These are phyloP conservation scores for Trididemnum nubilum DNA, from an alignment of 23 tunicate genomes.

Conservation along the genomic window DNA sequence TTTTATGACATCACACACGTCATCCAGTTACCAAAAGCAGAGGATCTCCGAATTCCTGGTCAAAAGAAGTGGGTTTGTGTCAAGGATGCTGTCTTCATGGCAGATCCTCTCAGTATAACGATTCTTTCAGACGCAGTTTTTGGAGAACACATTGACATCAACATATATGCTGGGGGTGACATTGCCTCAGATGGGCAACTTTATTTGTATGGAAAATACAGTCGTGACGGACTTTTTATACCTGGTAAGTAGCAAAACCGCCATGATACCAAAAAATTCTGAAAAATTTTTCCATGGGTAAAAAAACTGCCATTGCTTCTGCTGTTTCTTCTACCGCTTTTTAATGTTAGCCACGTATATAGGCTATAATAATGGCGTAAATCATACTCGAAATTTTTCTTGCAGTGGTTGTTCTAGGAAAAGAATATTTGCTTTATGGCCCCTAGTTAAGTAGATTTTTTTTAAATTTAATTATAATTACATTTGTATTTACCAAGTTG, in stretches of 20 bases:
- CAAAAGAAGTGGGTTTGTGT: conserved; percentile 48
- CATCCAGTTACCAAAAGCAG: conserved; percentile 2
- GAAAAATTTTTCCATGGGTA: no score
- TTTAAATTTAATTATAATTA: no score
- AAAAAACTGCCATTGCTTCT: no score
- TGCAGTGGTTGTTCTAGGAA: no score
- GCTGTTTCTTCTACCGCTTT: no score
- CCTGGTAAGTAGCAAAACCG: conserved; percentile 34
- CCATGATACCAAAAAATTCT: no score
- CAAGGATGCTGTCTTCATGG: conserved; percentile 26
- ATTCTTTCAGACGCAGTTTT: not conserved
- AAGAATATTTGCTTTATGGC: no score
- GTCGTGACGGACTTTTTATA: conserved; percentile 24
- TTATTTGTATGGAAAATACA: conserved; percentile 44
- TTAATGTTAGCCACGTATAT: no score
- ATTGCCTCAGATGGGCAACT: conserved; percentile 41
- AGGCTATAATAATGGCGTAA: no score
- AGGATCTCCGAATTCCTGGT: conserved; percentile 4
- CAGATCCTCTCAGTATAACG: conserved; percentile 41
- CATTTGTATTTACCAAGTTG: no score
- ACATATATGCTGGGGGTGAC: conserved; percentile 54
- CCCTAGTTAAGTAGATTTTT: no score
- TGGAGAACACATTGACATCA: conserved; percentile 8
- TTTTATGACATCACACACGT: not conserved
- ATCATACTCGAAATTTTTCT: no score